Evolutionary conservation across 2,888 invertebrate genomes (phyloP), one percentile per base, ranked within the genome.

Genomic region (Drosophila infuscata): DNA sequence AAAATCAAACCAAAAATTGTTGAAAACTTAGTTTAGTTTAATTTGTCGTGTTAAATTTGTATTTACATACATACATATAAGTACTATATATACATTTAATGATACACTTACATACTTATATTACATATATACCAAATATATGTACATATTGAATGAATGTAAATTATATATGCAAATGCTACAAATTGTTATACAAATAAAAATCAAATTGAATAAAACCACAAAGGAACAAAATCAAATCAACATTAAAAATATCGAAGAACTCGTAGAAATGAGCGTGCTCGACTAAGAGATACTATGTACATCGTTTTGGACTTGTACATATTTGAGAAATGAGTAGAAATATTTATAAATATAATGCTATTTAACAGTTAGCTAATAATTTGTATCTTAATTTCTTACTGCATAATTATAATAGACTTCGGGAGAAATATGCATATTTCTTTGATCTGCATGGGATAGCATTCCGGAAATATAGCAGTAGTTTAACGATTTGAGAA

Each of bases 141-240:
- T 52, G n/a, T 65, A 65, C 32, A 54, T 79, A 79, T 64, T 67
- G 65, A 41, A 77, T 64, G 64, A 52, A 58, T 80, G 76, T 78
- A 67, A 79, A 76, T 60, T 49, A 80, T 78, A 72, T 76, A 73
- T 76, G 72, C 72, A 68, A 82, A 76, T 76, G 88, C 88, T 83
- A 88, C 77, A 70, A 72, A 88, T 85, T 88, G 83, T 83, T 83
- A 83, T 88, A 83, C 88, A 82, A 82, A 77, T 77, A 73, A 88
- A 88, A 68, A 62, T 61, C 51, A 65, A 74, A 68, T 68, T 68
- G 52, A 79, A 67, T 66, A 48, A 58, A 66, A 67, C 53, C 36
- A 59, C 38, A 36, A 38, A 51, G 29, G 3, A n/a, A n/a, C 29
- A 52, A 53, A 35, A 33, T 6, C 33, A n/a, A 46, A 25, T 41